Base-by-base conservation (phyloP, 2,888 invertebrate genomes). In the Coleophora deauratella region DNA sequence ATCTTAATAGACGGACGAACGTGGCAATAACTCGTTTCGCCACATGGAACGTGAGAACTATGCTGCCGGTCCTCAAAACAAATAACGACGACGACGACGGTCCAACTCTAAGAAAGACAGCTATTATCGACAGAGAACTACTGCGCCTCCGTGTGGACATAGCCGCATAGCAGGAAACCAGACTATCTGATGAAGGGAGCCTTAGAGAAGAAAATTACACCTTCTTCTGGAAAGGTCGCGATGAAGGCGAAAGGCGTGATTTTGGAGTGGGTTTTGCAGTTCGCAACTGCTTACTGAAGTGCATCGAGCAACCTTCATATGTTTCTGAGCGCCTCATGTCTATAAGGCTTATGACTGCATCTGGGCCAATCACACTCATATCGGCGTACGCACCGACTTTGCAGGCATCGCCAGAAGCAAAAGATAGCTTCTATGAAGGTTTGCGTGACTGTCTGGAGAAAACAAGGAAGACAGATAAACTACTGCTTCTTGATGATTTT, bases 91-190 rank as follows among this genome's bases (percentile, higher is more conserved):
- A 11, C 31, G 31, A 31, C 3, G 8, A 21, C 3, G 21, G 3
- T 21, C 14, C 15, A 28, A 34, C 40, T 8, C 37, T 43, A 38
- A 35, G 45, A 13, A 45, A 43, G 21, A 42, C 44, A 7, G 35
- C 39, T 3, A 35, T 37, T 11, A 50, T 50, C 3, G 47, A 50
- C 27, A 7, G 21, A 12, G 47, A 54, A 37, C 37, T 50, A 10
- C 1, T 9, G 2, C 35, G 43, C 9, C 47, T 47, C 1, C 38
- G 43, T 13, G 35, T 50, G 8, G 33, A 14, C 9, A 33, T 47
- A 6, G 37, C 44, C 2, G 50, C 50, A n/a, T 40, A 46, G 7
- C 51, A 49, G 30, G 47, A 52, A 15, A 52, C 52, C 6, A 38
- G 49, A 28, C 35, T 52, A 7, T 36, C 34, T 0, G 46, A 44